These are phyloP conservation scores for Limenitis camilla DNA, from an alignment of 2,888 invertebrate genomes.

Conservation along the genomic window DNA sequence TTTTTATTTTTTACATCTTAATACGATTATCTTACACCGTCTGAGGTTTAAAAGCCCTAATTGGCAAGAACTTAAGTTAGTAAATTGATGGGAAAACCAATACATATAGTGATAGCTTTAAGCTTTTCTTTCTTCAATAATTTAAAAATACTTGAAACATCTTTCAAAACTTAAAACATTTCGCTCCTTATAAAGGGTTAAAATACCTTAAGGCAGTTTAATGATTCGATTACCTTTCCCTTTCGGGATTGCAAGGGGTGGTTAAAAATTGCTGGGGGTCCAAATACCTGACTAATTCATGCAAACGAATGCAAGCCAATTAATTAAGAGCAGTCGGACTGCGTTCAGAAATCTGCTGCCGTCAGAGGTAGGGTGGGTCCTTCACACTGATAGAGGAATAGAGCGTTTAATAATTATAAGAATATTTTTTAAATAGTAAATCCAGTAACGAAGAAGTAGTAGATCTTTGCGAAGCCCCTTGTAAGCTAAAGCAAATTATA, in stretches of 20 bases:
- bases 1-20: too few relatives aligned
- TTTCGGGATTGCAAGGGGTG: conserved; percentile 24
- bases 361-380: conserved; percentile 38
- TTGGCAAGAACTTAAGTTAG: too few relatives aligned
- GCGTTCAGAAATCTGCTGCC: conserved; percentile 59
- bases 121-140: too few relatives aligned
- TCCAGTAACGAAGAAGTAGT: too few relatives aligned
- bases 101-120: too few relatives aligned
- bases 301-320: conserved; percentile 73
- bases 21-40: too few relatives aligned
- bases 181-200: not conserved
- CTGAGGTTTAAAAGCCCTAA: too few relatives aligned
- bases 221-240: conserved; percentile 26
- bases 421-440: too few relatives aligned
- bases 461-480: too few relatives aligned
- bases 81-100: too few relatives aligned
- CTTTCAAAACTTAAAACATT: conserved; percentile 5
- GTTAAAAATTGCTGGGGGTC: conserved; percentile 29
- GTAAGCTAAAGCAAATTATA: not conserved
- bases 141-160: too few relatives aligned
- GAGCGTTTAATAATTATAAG: conserved; percentile 13
- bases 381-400: conserved; percentile 21
- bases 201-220: conserved; percentile 21
- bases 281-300: conserved; percentile 67
- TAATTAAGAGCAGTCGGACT: conserved; percentile 61